phyloP scores from a whole-genome alignment of 2,797 vertebrate species.

The Centroberyx gerrardi region DNA sequence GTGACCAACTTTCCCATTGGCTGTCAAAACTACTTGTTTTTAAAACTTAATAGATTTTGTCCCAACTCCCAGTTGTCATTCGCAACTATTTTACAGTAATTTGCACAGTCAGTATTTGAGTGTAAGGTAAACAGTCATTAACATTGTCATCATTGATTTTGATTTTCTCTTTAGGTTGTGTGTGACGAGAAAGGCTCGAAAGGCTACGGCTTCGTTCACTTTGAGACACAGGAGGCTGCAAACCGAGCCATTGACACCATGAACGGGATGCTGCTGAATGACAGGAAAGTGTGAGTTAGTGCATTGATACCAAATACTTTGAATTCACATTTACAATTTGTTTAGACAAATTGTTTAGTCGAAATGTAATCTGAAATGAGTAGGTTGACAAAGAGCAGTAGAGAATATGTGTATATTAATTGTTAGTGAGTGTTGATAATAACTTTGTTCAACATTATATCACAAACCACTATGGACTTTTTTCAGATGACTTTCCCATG shows the following conservation, averaged over 20 bases:
- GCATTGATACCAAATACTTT: neutral
- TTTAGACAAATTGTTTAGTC: neutral
- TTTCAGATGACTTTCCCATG: slow-evolving; percentile 56
- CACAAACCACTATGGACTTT: neutral
- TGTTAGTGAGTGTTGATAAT: slow-evolving; percentile 6
- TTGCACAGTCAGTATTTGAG: no score
- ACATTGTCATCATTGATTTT: no score
- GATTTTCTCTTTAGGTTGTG: slow-evolving; percentile 87
- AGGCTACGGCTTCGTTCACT: slow-evolving; percentile 98
- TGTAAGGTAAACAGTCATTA: no score
- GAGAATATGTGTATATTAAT: slow-evolving; percentile 1
- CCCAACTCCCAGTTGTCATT: no score
- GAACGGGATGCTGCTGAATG: slow-evolving; percentile 98
- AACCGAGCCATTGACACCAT: slow-evolving; percentile 94
- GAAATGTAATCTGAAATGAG: neutral
- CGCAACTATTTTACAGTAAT: no score
- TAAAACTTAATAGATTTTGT: no score
- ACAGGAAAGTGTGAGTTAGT: slow-evolving; percentile 95
- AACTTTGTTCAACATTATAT: neutral
- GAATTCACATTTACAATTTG: neutral
- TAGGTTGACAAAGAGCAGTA: slow-evolving; percentile 32
- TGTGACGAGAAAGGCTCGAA: slow-evolving; percentile 96
- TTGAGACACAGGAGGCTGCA: slow-evolving; percentile 96
- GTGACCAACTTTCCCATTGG: no score
- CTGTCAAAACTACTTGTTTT: no score